Evolutionary conservation across 2,113 vertebrate species (phyloP).

Genomic region (Eira barbara): DNA sequence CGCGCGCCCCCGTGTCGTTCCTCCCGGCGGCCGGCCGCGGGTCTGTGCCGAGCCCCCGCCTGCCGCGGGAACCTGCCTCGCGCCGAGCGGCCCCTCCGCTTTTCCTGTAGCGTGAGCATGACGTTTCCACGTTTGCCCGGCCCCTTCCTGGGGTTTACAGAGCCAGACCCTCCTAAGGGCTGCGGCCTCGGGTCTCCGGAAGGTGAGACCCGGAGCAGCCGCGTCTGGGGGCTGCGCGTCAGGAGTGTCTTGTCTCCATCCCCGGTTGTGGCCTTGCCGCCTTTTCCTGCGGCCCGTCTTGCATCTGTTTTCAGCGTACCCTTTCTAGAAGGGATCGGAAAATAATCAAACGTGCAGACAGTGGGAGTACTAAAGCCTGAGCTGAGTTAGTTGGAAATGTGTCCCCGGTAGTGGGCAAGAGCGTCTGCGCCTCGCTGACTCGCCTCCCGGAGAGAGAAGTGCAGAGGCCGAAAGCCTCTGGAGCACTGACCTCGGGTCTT

Average conservation of each 20-base stretch:
- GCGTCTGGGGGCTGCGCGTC: fast-evolving
- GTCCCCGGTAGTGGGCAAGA: not conserved
- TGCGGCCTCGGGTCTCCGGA: not conserved
- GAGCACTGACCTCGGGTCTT: fast-evolving
- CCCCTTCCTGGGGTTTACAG: not conserved
- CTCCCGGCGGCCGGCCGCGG: fast-evolving
- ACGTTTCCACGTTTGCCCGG: not conserved
- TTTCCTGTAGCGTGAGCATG: not conserved
- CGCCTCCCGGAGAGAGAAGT: not conserved
- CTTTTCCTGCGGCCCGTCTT: not conserved
- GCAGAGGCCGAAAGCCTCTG: not conserved
- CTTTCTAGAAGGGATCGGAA: not conserved
- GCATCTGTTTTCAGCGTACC: not conserved
- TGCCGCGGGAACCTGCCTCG: too few species aligned
- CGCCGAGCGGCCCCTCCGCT: not conserved
- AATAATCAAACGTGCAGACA: not conserved
- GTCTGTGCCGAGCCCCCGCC: too few species aligned
- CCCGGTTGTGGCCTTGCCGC: not conserved
- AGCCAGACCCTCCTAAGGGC: not conserved
- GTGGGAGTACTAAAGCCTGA: not conserved
- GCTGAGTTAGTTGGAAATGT: not conserved
- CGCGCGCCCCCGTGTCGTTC: fast-evolving
- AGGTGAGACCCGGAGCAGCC: not conserved
- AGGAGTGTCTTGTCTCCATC: not conserved
- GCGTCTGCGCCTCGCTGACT: not conserved